Evolutionary conservation across 2,113 vertebrate species (phyloP), one percentile per base, ranked within the genome.

Genomic region (Anoplopoma fimbria): DNA sequence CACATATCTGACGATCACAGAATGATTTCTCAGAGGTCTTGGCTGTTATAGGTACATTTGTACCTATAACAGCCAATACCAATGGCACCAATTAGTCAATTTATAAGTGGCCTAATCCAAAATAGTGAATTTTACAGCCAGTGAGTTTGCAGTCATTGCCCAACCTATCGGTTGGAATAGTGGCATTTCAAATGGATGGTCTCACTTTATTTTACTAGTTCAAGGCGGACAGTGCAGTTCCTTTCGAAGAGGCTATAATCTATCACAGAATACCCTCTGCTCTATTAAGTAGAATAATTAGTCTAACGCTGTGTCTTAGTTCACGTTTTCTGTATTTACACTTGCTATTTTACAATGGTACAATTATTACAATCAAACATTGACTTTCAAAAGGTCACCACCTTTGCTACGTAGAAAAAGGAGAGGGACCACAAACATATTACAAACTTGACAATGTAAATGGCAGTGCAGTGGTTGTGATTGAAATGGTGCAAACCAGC

Each of bases 41-140:
- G 62, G 79, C 51, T 25, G 36, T 4, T 61, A 4, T 21, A 49
- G 57, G 45, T 63, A 15, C 63, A 77, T 78, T 82, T 75, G 63
- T 70, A 27, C 62, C n/a, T 53, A 21, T 76, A n/a, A n/a, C n/a
- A n/a, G 45, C 21, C 67, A 75, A 82, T 82, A 55, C 69, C 33
- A 81, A 70, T 64, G 73, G 67, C 70, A 60, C 63, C 49, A 84
- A 86, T 86, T 84, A 82, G 57, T 86, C 51, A 76, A 34, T 36
- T 63, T 73, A 38, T 79, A 25, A 78, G 69, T 61, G n/a, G 19
- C 76, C 69, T 81, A 29, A 55, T 83, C 74, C 77, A 75, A 68
- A 84, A 78, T 82, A 73, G 76, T 76, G 42, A 79, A 69, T 40
- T 36, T 75, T 60, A 78, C 27, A 64, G 69, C 71, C 73, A 75